Evolutionary conservation across 2,113 vertebrate genomes (phyloP), one percentile per base, ranked within the genome.

Genomic region (Dasyornis broadbenti): DNA sequence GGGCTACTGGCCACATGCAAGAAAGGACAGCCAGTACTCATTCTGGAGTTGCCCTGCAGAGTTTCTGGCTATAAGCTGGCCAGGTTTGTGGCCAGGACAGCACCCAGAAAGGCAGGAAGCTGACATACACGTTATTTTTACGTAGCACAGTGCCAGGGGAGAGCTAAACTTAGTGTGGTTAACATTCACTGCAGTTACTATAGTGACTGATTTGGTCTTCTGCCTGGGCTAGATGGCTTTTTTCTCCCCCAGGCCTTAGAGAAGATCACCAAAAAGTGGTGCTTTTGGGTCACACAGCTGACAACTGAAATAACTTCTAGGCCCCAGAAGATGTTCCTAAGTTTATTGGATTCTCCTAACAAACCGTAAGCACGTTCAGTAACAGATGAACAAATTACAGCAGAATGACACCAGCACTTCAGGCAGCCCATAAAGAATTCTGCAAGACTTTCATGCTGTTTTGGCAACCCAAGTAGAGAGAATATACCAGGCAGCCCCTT

Each of bases 1-100:
- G 57, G 3, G 42, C 42, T 20, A 52, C 10, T 22, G 35, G 23
- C 27, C 5, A 1, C 2, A 1, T 4, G 19, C 1, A 3, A 75
- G 40, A 65, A 16, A 27, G n/a, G 11, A 79, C 30, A 47, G 66
- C 8, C 56, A 65, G 44, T 12, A 13, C 35, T 37, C 13, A 13
- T 19, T n/a, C 33, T 26, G 14, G 35, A 79, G 45, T n/a, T 16
- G 28, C 7, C 31, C 27, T 42, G 70, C 44, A 53, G 59, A 15
- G 33, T 19, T 80, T 18, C 24, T 0, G 3, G 42, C 35, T 68
- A 49, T 17, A 60, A 60, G 50, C 11, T 35, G 26, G 19, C 37
- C 33, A 40, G 23, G 17, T 50, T 18, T 30, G 33, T 16, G 52
- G 33, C n/a, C 86, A 84, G 54, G 12, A 73, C 45, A 69, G 14